Percentiles rank a stretch among this genome's conserved stretches.
Conservation (phyloP, 1,140 invertebrate species). For the Vanessa tameamea region DNA sequence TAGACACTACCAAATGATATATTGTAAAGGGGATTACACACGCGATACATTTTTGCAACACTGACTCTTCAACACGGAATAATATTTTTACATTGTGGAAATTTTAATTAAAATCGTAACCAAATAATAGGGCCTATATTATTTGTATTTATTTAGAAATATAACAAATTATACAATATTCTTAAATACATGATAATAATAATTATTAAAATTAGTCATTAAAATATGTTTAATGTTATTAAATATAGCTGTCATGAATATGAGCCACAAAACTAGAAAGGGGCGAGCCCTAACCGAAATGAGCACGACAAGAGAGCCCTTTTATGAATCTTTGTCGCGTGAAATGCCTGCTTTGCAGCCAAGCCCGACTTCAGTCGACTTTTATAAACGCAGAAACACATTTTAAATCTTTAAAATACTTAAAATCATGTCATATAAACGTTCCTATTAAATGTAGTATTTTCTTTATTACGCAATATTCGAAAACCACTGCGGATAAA, state of each 20-base stretch:
- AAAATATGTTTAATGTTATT: not conserved
- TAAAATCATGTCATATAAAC: not conserved
- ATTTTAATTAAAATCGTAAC: not conserved
- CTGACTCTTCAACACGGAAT: conserved; percentile 16
- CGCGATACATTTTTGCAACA: conserved; percentile 37
- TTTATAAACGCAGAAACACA: not conserved
- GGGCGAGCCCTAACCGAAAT: conserved; percentile 38
- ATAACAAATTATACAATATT: too few species aligned
- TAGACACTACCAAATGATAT: conserved; percentile 39
- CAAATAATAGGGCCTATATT: too few species aligned
- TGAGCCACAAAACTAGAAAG: conserved; percentile 25
- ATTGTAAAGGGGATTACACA: conserved; percentile 36
- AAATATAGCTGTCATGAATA: conserved; percentile 18
- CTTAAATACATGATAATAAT: too few species aligned
- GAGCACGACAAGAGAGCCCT: conserved; percentile 35
- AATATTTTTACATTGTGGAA: not conserved
- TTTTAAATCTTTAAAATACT: not conserved
- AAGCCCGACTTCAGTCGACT: not conserved
- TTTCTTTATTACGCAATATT: not conserved
- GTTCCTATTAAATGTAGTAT: not conserved
- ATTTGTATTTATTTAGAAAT: too few species aligned
- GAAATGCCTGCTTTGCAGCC: conserved; percentile 30
- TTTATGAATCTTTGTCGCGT: conserved; percentile 36
- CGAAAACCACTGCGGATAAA: not conserved
- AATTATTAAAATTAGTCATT: not conserved